These are phyloP conservation scores for Poeciliopsis turrubarensis DNA, from an alignment of 2,113 vertebrate genomes.

Conservation along the genomic window DNA sequence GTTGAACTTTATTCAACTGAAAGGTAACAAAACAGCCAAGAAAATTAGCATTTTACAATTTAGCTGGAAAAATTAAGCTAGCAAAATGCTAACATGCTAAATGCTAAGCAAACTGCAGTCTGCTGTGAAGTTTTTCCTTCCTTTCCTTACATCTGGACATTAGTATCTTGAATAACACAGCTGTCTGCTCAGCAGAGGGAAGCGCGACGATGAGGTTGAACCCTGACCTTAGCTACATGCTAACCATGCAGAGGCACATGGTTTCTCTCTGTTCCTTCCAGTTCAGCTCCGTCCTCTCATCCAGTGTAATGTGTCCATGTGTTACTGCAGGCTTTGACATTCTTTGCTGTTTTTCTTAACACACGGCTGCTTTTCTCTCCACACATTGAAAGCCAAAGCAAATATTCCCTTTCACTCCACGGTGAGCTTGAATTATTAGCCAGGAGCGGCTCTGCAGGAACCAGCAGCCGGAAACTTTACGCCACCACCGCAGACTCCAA, in stretches of 20 bases:
- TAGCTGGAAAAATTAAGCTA: too few relatives aligned
- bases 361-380: constrained; percentile 66
- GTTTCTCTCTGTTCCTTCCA: constrained; percentile 17
- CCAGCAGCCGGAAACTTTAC: constrained; percentile 48
- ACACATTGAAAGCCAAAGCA: constrained; percentile 69
- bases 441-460: constrained; percentile 24
- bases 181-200: not conserved
- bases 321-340: constrained; percentile 51
- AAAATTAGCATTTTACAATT: too few relatives aligned
- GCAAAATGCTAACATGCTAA: too few relatives aligned
- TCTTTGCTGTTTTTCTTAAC: constrained; percentile 57
- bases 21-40: too few relatives aligned
- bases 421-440: constrained; percentile 57
- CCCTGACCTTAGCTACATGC: not conserved
- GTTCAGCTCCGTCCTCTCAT: constrained; percentile 12
- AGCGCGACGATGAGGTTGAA: not conserved
- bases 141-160: not conserved
- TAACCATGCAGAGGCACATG: constrained; percentile 16
- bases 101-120: too few relatives aligned
- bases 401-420: constrained; percentile 66
- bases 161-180: not conserved
- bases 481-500: constrained; percentile 1
- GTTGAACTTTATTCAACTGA: too few relatives aligned
- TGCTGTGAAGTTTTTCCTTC: too few relatives aligned
- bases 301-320: constrained; percentile 17